These are phyloP conservation scores for Osmerus mordax DNA, from an alignment of 2,113 vertebrate genomes.

Conservation along the genomic window DNA sequence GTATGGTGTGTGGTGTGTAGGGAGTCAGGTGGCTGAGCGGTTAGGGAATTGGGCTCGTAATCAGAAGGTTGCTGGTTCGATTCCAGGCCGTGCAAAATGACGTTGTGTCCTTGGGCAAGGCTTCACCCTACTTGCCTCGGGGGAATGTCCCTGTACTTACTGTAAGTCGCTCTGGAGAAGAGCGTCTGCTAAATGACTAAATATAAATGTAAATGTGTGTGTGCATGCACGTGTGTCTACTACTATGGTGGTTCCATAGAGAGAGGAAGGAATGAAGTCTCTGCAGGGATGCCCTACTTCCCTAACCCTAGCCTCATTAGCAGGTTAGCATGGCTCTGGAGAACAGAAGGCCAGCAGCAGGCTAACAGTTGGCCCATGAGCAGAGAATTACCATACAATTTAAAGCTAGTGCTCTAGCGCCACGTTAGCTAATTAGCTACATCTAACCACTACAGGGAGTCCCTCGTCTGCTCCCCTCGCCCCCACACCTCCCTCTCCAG, in stretches of 20 bases:
- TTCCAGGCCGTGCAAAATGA: too few relatives aligned
- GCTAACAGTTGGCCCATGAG: constrained; percentile 14
- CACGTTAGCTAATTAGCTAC: constrained; percentile 34
- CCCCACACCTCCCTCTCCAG: constrained; percentile 15
- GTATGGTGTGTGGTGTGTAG: not conserved
- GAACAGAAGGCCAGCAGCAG: not conserved
- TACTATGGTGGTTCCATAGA: too few relatives aligned
- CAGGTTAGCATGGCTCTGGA: not conserved
- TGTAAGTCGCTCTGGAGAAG: too few relatives aligned
- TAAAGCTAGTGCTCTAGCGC: constrained; percentile 22
- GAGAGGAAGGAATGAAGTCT: too few relatives aligned
- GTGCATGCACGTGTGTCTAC: not conserved
- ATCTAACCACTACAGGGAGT: constrained; percentile 22
- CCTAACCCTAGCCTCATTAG: not conserved
- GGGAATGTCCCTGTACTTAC: too few relatives aligned
- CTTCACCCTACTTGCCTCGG: too few relatives aligned
- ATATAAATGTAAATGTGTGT: not conserved
- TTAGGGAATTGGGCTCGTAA: too few relatives aligned
- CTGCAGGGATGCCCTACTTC: not conserved
- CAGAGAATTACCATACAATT: constrained; percentile 34
- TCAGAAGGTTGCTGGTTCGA: too few relatives aligned
- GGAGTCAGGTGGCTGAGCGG: too few relatives aligned
- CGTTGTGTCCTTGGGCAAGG: too few relatives aligned
- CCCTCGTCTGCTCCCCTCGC: not conserved
- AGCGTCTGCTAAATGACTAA: too few relatives aligned